phyloP scores from a whole-genome alignment of 2,113 vertebrate genomes.

The Peromyscus polionotus region DNA sequence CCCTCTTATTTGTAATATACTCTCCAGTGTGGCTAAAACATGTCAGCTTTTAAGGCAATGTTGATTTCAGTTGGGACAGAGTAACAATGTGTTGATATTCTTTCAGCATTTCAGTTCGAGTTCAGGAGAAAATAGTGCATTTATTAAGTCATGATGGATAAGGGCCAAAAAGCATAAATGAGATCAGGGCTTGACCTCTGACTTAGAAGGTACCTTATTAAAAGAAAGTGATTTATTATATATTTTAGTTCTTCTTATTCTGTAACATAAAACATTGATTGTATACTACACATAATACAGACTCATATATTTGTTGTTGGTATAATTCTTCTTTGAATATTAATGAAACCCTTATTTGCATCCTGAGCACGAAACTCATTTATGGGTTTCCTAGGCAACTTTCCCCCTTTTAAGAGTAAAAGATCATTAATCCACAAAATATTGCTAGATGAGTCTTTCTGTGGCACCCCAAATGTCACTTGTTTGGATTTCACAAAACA shows the following conservation, averaged over 20 bases:
- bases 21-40: neutral
- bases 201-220: neutral
- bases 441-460: conserved; percentile 41
- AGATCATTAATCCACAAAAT: conserved; percentile 34
- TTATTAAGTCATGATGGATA: neutral
- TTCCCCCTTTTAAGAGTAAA: conserved; percentile 51
- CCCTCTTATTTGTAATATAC: neutral
- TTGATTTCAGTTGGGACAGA: neutral
- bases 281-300: neutral
- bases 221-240: neutral
- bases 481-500: conserved; percentile 44
- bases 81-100: neutral
- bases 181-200: neutral
- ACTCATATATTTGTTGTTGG: neutral
- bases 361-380: conserved; percentile 18
- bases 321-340: conserved; percentile 20
- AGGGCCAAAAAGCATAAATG: neutral
- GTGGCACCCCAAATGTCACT: neutral
- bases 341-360: conserved; percentile 45
- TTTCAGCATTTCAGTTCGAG: neutral
- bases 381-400: conserved; percentile 57
- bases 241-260: neutral
- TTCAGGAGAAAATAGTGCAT: neutral
- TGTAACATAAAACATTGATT: neutral
- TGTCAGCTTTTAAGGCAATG: neutral